Evolutionary conservation across 2,113 vertebrate genomes (phyloP), one percentile per base, ranked within the genome.

Genomic region (Oophaga pumilio): DNA sequence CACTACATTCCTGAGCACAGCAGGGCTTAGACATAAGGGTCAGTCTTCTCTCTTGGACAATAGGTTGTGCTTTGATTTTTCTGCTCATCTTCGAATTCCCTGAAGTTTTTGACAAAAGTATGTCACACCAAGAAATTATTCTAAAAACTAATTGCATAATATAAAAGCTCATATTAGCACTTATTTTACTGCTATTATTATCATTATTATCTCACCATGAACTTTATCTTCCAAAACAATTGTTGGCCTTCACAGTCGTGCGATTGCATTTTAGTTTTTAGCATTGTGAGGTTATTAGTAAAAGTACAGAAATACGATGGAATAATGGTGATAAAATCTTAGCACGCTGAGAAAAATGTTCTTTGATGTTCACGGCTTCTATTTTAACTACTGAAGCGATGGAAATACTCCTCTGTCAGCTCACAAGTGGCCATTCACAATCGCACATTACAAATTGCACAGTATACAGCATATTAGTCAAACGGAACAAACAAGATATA

Each of bases 261-360:
- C 14, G 66, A 87, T 87, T 87, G 56, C 57, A 81, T 80, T 87
- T 87, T 24, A 57, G 26, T 87, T 81, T 57, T 87, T 59, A 80
- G 20, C 85, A 81, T 66, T 81, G 77, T 80, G 85, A 81, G 80
- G 80, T 87, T 57, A 87, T 87, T 87, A 87, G 26, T 81, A 64
- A 50, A 22, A 71, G 62, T 49, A 71, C 71, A 80, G 60, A 81
- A 87, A 57, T 87, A 87, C 66, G 80, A 73, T 49, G 52, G 64
- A 69, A 81, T 87, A 81, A 87, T 81, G 85, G 66, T 50, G 77
- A 81, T 59, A 69, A 43, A 81, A 81, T 87, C 52, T 87, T 73
- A 10, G 64, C 76, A 81, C 49, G 85, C 85, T 87, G 85, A 87
- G 85, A 80, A 87, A 87, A 87, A 71, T n/a, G 62, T 24, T 79